Base-by-base conservation (phyloP, 2,797 vertebrate species). In the Scyliorhinus canicula region DNA sequence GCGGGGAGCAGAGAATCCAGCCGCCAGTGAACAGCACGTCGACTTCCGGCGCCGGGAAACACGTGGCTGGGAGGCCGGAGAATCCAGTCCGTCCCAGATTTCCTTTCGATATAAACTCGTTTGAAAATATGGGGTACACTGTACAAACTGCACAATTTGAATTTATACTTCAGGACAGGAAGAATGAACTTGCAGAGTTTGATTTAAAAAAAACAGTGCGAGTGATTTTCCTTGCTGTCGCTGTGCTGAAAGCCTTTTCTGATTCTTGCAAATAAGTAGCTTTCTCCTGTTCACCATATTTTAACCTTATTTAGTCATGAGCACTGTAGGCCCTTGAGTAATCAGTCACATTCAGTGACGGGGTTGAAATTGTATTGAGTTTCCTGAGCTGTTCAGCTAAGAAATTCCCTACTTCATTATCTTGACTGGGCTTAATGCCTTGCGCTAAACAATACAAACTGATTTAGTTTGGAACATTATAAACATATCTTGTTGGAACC, bases 251-350 rank as follows among this genome's bases (percentile, higher is more conserved):
- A 55, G 50, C 47, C 47, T 5, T 40, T 79, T 79, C n/a, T 79
- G 21, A 82, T 47, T 47, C 44, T 82, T 47, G 31, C 86, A 90
- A n/a, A 14, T n/a, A 31, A 90, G 86, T 35, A 90, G 55, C 1
- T 57, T 90, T n/a, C 35, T 57, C 85, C 26, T 52, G 14, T 57
- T 55, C 9, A 52, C 2, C 86, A 55, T 60, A 90, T 60, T 90
- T 90, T 82, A 47, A 60, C 52, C 35, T 90, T 55, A 90, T n/a
- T 90, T 90, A 35, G 52, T 90, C 52, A 60, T 90, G 86, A 90
- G 35, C 19, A 60, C 19, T n/a, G 4, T n/a, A n/a, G 55, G 26
- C 31, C 35, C 55, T 35, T 14, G n/a, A n/a, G 26, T 31, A 90
- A 88, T 55, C 85, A 31, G 55, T 60, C 52, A 88, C 57, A 57